A percentile compares a stretch with the other conserved stretches of the same genome.
Evolutionary conservation across 2,113 vertebrate species (phyloP).

Genomic region (Menidia beryllina): DNA sequence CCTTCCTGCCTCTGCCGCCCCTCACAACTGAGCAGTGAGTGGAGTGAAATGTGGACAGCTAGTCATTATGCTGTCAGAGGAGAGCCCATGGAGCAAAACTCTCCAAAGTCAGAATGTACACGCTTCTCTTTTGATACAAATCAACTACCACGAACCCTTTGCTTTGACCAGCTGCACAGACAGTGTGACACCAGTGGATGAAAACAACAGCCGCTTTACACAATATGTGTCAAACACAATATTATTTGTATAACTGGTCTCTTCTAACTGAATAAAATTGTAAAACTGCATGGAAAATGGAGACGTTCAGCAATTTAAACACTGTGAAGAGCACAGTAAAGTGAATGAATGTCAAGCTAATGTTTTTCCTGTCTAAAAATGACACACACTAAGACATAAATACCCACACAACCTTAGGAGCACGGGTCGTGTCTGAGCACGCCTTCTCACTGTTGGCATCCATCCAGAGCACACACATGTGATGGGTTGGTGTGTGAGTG

Average conservation of each 20-base stretch:
- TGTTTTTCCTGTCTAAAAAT: slow-evolving; percentile 61
- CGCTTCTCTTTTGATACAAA: slow-evolving; percentile 53
- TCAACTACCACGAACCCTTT: slow-evolving; percentile 43
- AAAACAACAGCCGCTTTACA: slow-evolving; percentile 10
- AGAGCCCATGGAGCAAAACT: slow-evolving; percentile 51
- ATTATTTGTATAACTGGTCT: not conserved
- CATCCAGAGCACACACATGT: slow-evolving; percentile 28
- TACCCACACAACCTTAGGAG: slow-evolving; percentile 43
- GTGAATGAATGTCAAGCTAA: slow-evolving; percentile 36
- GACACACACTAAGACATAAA: slow-evolving; percentile 38
- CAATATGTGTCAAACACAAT: not conserved
- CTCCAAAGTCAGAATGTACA: slow-evolving; percentile 57
- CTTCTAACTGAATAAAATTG: not conserved
- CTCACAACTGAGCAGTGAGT: slow-evolving; percentile 33
- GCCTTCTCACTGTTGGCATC: slow-evolving; percentile 38
- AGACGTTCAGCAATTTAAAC: not conserved
- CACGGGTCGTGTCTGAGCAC: slow-evolving; percentile 60
- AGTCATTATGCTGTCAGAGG: slow-evolving; percentile 73
- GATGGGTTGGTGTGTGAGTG: slow-evolving; percentile 18
- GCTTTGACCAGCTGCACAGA: slow-evolving; percentile 17
- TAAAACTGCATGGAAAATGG: not conserved
- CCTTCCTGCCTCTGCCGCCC: slow-evolving; percentile 4
- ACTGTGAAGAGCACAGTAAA: not conserved
- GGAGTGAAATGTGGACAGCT: slow-evolving; percentile 67
- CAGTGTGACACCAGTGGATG: slow-evolving; percentile 8